Conservation (phyloP, 1,140 invertebrate genomes). For the Zophobas atratus region DNA sequence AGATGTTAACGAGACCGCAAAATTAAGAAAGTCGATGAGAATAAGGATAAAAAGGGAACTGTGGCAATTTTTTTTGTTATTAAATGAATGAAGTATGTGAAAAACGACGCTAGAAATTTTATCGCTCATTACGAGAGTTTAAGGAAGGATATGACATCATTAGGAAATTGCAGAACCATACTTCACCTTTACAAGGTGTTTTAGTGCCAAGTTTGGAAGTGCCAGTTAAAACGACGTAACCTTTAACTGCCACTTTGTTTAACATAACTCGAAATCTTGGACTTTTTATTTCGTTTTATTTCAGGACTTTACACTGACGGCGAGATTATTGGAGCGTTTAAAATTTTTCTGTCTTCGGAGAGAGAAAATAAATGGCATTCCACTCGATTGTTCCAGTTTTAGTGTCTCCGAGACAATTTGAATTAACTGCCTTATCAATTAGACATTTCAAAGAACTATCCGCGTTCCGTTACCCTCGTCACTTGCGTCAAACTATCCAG, state of each 20-base stretch:
- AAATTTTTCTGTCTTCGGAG: no score
- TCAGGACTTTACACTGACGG: no score
- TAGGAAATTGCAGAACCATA: slow-evolving; percentile 1
- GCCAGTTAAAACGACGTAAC: background rate
- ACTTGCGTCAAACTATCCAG: no score
- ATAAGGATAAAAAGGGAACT: background rate
- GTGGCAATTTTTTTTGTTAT: background rate
- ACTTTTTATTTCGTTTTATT: background rate
- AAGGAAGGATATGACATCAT: background rate
- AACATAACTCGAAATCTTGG: background rate
- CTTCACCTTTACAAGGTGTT: background rate
- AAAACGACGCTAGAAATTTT: background rate
- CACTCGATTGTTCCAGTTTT: no score
- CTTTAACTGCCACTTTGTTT: background rate
- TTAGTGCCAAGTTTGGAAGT: background rate
- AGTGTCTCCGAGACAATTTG: no score
- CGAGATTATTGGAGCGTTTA: no score
- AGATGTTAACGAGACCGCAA: background rate
- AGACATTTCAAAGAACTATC: no score
- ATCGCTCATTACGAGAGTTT: background rate
- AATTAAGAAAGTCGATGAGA: background rate
- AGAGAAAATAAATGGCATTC: no score
- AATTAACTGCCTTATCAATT: no score
- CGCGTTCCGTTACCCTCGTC: no score
- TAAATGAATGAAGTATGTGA: background rate